Evolutionary conservation across 2,113 vertebrate species (phyloP).

Genomic region (Scopus umbretta): DNA sequence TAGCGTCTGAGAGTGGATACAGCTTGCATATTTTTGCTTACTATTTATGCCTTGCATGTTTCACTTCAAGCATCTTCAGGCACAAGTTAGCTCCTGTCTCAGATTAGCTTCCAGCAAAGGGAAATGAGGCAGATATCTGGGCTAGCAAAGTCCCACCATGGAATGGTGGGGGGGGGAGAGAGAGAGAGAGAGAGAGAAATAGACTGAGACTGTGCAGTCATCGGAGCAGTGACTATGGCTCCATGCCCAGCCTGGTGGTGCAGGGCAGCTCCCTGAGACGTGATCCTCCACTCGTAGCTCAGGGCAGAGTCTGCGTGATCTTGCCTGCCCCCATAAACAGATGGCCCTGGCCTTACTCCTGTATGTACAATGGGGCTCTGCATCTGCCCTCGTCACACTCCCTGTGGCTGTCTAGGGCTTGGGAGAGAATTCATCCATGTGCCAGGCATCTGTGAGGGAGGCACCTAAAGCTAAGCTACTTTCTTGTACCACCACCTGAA

Average conservation of each 20-base stretch:
- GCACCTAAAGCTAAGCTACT: background rate
- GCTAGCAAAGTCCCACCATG: background rate
- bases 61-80: background rate
- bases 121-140: background rate
- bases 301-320: background rate
- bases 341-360: background rate
- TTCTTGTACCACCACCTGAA: background rate
- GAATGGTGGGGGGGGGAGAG: no score
- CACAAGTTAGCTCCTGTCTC: background rate
- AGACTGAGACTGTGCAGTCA: background rate
- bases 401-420: background rate
- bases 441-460: background rate
- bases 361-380: rapidly evolving
- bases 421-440: background rate
- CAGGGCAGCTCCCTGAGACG: background rate
- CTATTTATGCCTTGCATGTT: background rate
- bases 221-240: background rate
- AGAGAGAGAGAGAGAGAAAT: background rate
- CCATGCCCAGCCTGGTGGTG: background rate
- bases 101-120: background rate
- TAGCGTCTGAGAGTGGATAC: background rate
- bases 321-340: background rate
- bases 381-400: background rate
- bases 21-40: background rate
- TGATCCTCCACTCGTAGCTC: constrained; percentile 12